Base-by-base conservation (phyloP, 2,113 vertebrate species). In the Cochlearius cochlearius region DNA sequence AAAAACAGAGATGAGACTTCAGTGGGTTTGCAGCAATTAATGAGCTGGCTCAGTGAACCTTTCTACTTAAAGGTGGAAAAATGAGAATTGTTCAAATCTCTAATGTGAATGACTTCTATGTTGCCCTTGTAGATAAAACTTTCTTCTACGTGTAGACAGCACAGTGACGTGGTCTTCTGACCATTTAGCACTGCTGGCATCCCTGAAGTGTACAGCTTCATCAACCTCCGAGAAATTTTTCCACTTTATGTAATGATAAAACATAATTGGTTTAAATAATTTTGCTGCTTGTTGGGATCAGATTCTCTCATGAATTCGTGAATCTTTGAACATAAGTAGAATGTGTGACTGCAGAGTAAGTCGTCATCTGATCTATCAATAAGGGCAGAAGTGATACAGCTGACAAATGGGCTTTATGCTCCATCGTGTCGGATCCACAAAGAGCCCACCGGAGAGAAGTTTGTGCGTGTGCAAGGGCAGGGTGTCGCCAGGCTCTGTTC, bases 381-480 rank as follows among this genome's bases (percentile, higher is more conserved):
- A 62, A 67, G 26, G 21, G 13, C 5, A 4, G 1, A 21, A 52
- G 56, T 11, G 22, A 30, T 39, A 39, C 20, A 41, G n/a, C 7
- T 9, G 53, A 27, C 15, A 86, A 85, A 47, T 8, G 2, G 23
- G 10, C 19, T 66, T 69, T 0, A 3, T 11, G n/a, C 10, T 23
- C 18, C 13, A 2, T 15, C 0, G 0, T 2, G 11, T 36, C 25
- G 66, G 43, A 22, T 72, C 38, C 13, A 13, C 1, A 7, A 27
- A 29, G 25, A 41, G 8, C 39, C 18, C 29, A 1, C 4, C 10
- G 47, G 21, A 47, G 38, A 59, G n/a, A 19, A 39, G 38, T 9
- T 27, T 11, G 27, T 43, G 29, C 0, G 7, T 23, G 69, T 22
- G 34, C 19, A 25, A 21, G 38, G 49, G 41, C 60, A 50, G 18